Evolutionary conservation across 2,888 invertebrate genomes (phyloP).

Genomic region (Dryobotodes eremita): DNA sequence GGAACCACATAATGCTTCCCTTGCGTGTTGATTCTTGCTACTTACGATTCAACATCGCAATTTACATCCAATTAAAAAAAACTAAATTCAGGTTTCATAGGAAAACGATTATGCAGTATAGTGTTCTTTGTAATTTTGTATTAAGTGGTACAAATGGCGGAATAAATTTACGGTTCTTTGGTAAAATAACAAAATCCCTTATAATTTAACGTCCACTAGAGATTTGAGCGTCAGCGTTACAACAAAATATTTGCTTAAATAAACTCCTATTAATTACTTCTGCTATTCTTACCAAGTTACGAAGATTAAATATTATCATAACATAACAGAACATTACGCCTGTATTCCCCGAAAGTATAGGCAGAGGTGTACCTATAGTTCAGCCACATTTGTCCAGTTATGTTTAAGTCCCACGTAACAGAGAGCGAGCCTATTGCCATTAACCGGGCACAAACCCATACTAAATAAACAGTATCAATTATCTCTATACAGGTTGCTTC

Average conservation of each 20-base stretch:
- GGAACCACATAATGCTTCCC: constrained; percentile 61
- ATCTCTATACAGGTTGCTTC: too few relatives aligned
- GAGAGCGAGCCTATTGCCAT: too few relatives aligned
- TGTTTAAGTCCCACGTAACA: too few relatives aligned
- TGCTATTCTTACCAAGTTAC: not conserved
- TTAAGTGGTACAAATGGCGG: constrained; percentile 39
- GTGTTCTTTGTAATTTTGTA: constrained; percentile 60
- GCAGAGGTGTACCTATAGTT: too few relatives aligned
- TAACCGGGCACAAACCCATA: too few relatives aligned
- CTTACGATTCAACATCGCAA: constrained; percentile 54
- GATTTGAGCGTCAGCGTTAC: not conserved
- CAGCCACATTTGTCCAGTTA: too few relatives aligned
- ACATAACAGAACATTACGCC: too few relatives aligned
- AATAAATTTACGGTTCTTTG: constrained; percentile 3
- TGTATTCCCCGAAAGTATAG: too few relatives aligned
- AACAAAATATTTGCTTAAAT: too few relatives aligned
- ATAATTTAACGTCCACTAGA: not conserved
- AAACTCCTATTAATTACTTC: not conserved
- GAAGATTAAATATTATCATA: too few relatives aligned
- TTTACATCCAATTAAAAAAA: constrained; percentile 55
- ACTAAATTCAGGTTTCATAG: constrained; percentile 54
- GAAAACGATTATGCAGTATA: constrained; percentile 63
- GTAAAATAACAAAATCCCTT: not conserved
- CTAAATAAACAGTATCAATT: not conserved
- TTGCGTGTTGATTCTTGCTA: constrained; percentile 61